Conservation (phyloP, 2,113 vertebrate genomes). For the Chrysemys picta region DNA sequence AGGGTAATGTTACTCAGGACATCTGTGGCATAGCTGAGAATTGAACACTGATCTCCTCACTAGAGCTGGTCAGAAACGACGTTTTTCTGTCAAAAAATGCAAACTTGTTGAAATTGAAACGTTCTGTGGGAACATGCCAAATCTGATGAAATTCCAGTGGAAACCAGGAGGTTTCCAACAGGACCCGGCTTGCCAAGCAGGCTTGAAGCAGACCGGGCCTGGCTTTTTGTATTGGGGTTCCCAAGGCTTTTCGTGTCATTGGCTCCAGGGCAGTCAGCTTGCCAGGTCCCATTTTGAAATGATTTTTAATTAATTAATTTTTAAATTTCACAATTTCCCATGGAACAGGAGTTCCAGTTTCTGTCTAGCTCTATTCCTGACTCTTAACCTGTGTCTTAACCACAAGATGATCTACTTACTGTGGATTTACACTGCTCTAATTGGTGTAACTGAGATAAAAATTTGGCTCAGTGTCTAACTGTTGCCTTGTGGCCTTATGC, state of each 20-base stretch:
- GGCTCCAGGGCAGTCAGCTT: conserved; percentile 11
- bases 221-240: not conserved
- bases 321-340: not conserved
- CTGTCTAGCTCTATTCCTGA: not conserved
- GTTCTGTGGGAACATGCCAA: conserved; percentile 25
- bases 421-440: not conserved
- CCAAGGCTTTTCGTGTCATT: conserved; percentile 16
- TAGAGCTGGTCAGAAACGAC: conserved; percentile 44
- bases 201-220: accelerated
- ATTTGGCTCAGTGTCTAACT: not conserved
- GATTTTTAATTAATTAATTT: not conserved
- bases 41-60: conserved; percentile 39
- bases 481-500: not conserved
- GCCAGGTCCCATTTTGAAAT: conserved; percentile 22
- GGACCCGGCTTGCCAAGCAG: not conserved
- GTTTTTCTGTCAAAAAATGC: conserved; percentile 68
- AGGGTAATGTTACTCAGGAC: not conserved
- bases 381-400: conserved; percentile 42
- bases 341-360: conserved; percentile 2
- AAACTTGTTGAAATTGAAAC: conserved; percentile 47
- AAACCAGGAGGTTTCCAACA: not conserved
- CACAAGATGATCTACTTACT: not conserved
- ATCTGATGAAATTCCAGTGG: not conserved
- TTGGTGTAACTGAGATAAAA: not conserved
- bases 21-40: not conserved